A percentile compares a stretch with the other conserved stretches of the same genome.
Conservation (phyloP, 2,113 vertebrate species). For the Anarrhichthys ocellatus region DNA sequence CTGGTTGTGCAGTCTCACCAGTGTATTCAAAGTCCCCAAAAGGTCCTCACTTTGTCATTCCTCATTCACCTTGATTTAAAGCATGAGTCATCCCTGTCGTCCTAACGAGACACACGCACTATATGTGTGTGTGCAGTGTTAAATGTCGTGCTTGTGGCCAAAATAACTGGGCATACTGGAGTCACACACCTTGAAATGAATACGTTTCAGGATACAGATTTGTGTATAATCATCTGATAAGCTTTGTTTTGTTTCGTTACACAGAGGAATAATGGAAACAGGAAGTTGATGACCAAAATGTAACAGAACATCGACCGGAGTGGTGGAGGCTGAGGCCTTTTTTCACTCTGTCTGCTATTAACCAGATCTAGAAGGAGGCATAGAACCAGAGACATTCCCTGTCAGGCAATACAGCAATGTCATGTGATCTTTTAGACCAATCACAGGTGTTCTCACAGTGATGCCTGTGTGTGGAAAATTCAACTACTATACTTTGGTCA, state of each 20-base stretch:
- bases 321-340: not conserved
- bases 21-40: not conserved
- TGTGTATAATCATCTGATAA: not conserved
- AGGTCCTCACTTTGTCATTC: not conserved
- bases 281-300: slow-evolving; percentile 36
- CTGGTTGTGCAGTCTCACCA: not conserved
- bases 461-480: slow-evolving; percentile 8
- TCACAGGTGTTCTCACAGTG: not conserved
- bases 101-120: not conserved
- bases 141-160: slow-evolving; percentile 16
- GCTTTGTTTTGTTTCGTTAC: not conserved
- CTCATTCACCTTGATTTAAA: not conserved
- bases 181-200: slow-evolving; percentile 2
- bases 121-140: not conserved
- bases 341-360: not conserved
- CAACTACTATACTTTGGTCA: not conserved
- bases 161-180: not conserved
- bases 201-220: not conserved
- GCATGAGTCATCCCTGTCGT: not conserved
- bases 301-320: not conserved
- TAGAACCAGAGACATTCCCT: slow-evolving; percentile 3
- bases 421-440: slow-evolving; percentile 28
- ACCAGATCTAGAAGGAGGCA: not conserved
- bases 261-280: not conserved
- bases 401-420: not conserved